Base-by-base conservation (phyloP, 2,113 vertebrate species). In the Sapajus apella region DNA sequence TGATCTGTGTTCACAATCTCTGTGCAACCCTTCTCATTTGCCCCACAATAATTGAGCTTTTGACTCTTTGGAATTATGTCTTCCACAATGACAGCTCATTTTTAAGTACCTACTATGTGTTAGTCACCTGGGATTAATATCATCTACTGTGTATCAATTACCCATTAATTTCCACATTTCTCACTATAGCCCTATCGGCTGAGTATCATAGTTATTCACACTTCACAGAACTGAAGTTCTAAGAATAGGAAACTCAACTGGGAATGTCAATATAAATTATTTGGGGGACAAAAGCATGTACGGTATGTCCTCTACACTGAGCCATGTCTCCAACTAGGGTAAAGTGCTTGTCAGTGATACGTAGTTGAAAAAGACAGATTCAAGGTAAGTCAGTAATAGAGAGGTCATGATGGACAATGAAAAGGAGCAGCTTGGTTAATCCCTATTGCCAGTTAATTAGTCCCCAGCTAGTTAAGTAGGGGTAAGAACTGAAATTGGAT, bases 331-430 rank as follows among this genome's bases (percentile, higher is more conserved):
- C 45, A 21, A 52, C 3, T 0, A 25, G 50, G 70, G 47, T 20
- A 10, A 64, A 68, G 55, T 5, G 30, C 35, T 20, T 13, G 2
- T n/a, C 56, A 9, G 2, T 2, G 21, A 56, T 1, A 3, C 0
- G 1, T 35, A 76, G 30, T 35, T 16, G 40, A 20, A 85, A 43
- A 52, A 58, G 55, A 56, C 1, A 13, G 37, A 83, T 23, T 30
- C 40, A 81, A 93, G 68, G 32, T 17, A 45, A 23, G 9, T 25
- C 35, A 72, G 82, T 10, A 68, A 30, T 7, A 35, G 45, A 80
- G 20, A 40, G 70, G 52, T 75, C 17, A 52, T 2, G 23, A 25
- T 4, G 12, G 27, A 30, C 68, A 37, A 76, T 8, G 35, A 32
- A 37, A 58, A 16, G 12, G 27, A 76, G 20, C 20, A 17, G 8